phyloP scores from a whole-genome alignment of 35 echinoderm and acorn worm species.

The Apostichopus parvimensis region DNA sequence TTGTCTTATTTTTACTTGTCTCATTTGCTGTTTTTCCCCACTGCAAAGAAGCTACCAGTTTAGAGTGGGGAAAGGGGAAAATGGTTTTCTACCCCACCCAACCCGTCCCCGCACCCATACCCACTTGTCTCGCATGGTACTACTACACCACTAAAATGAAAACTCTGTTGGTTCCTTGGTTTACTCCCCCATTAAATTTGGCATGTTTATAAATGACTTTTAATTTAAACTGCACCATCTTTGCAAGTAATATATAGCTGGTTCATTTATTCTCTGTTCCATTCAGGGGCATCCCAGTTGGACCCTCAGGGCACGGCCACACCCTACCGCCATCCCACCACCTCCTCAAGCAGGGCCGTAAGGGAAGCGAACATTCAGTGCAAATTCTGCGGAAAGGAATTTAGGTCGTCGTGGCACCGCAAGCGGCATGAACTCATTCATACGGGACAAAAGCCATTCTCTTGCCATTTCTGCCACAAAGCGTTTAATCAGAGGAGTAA shows the following conservation, averaged over 20 bases:
- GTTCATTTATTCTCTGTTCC: constrained; percentile 34
- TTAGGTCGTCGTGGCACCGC: constrained; percentile 55
- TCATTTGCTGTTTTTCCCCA: no score
- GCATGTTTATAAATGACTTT: no score
- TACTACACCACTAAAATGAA: no score
- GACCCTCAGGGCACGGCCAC: not conserved
- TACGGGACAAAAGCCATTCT: constrained; percentile 66
- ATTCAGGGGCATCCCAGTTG: constrained; percentile 20
- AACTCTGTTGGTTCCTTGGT: no score
- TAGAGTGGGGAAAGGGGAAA: no score
- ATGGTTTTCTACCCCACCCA: no score
- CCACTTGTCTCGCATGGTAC: no score
- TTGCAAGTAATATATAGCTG: not conserved
- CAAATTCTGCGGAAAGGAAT: constrained; percentile 58
- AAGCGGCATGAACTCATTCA: constrained; percentile 62
- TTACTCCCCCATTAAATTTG: no score
- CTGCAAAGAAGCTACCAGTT: no score
- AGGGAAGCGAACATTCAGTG: constrained; percentile 6
- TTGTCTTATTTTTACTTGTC: no score
- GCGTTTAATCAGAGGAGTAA: constrained; percentile 52
- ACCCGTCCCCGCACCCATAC: no score
- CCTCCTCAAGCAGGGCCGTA: not conserved
- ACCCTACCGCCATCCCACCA: not conserved
- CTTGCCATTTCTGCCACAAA: constrained; percentile 51
- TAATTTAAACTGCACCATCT: no score